Evolutionary conservation across 2,797 vertebrate species (phyloP).

Genomic region (Sitta carolinensis): DNA sequence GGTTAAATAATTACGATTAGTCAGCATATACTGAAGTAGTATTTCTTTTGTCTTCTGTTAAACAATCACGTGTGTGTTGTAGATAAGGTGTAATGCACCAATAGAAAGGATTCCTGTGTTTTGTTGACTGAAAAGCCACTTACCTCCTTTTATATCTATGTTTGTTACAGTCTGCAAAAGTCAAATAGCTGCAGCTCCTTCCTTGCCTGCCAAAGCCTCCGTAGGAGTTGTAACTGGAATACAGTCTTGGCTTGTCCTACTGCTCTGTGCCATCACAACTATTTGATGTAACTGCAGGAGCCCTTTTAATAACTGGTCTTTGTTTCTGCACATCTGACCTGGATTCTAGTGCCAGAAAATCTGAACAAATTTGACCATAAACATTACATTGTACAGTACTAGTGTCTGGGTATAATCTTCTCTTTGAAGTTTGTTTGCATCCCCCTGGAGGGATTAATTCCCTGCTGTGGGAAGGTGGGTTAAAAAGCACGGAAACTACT

Average conservation of each 20-base stretch:
- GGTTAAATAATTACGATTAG: background rate
- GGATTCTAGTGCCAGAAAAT: conserved; percentile 70
- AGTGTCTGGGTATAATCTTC: conserved; percentile 78
- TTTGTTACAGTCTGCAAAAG: background rate
- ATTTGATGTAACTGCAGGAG: conserved; percentile 59
- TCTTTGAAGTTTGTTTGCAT: conserved; percentile 80
- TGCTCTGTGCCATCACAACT: conserved; percentile 49
- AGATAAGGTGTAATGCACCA: background rate
- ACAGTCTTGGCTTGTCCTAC: conserved; percentile 36
- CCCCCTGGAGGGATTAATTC: conserved; percentile 76
- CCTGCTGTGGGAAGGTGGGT: conserved; percentile 78
- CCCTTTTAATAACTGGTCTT: conserved; percentile 67
- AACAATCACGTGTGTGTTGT: background rate
- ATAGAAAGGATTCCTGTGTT: background rate
- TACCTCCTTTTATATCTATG: background rate
- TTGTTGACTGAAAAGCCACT: background rate
- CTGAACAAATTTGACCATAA: conserved; percentile 74
- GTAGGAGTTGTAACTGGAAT: background rate
- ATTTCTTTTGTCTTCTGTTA: background rate
- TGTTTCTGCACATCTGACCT: conserved; percentile 70
- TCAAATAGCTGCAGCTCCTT: background rate
- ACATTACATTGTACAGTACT: conserved; percentile 71
- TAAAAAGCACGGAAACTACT: conserved; percentile 76
- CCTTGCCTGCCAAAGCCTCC: conserved; percentile 2
- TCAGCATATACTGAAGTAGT: background rate